Conservation (phyloP, 2,113 vertebrate genomes). For the Mirounga angustirostris region DNA sequence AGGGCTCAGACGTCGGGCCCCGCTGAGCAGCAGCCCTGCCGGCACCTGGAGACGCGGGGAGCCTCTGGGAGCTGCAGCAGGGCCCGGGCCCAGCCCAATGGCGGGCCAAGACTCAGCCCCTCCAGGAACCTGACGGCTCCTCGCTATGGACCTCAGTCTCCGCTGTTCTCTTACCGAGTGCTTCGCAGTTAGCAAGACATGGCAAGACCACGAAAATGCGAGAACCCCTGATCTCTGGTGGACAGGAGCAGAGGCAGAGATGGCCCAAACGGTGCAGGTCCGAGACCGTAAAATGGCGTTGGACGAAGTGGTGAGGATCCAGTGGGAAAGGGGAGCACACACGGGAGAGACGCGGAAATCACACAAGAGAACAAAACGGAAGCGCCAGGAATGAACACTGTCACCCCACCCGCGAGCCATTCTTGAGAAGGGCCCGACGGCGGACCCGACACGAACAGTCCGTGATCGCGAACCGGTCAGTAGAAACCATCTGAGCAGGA, state of each 20-base stretch:
- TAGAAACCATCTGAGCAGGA: background rate
- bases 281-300: fast-evolving
- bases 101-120: background rate
- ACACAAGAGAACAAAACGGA: background rate
- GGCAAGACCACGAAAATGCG: background rate
- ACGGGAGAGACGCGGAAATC: fast-evolving
- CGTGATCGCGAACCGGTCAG: background rate
- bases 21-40: background rate
- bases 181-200: background rate
- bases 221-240: background rate
- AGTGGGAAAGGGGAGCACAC: background rate
- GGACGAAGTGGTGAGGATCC: background rate
- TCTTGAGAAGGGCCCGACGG: background rate
- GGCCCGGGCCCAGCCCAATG: background rate
- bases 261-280: fast-evolving
- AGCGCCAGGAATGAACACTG: too few species aligned
- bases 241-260: background rate
- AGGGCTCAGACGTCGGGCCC: background rate
- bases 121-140: background rate
- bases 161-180: background rate
- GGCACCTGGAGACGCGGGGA: background rate
- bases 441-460: too few species aligned
- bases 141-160: background rate
- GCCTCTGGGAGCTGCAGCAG: background rate
- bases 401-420: background rate